These are phyloP conservation scores for Ctenomys sociabilis DNA, from an alignment of 2,113 vertebrate species.

Conservation along the genomic window DNA sequence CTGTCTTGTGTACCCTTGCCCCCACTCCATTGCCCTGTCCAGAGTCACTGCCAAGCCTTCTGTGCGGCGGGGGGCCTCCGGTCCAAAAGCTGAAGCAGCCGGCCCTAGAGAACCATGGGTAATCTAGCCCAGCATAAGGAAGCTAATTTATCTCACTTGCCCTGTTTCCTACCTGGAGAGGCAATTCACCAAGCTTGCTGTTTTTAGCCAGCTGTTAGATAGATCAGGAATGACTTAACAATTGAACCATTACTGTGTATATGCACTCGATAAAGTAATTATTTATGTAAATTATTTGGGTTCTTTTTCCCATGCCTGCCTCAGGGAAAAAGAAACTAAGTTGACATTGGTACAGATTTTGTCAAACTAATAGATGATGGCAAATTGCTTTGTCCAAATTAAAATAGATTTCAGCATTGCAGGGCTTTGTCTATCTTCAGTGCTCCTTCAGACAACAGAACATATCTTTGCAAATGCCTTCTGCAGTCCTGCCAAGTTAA, in stretches of 20 bases:
- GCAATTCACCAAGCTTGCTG: slow-evolving; percentile 4
- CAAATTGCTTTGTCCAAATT: slow-evolving; percentile 41
- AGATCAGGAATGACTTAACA: slow-evolving; percentile 68
- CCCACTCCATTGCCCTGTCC: not conserved
- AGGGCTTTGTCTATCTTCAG: not conserved
- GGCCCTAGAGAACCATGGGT: slow-evolving; percentile 5
- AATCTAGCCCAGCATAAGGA: not conserved
- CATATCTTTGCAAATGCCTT: slow-evolving; percentile 22
- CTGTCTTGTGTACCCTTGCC: accelerated
- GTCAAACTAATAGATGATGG: slow-evolving; percentile 29
- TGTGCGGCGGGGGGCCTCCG: not conserved
- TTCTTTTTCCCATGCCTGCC: not conserved
- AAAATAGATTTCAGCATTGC: slow-evolving; percentile 44
- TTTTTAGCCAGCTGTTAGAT: slow-evolving; percentile 57
- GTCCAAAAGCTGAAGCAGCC: not conserved
- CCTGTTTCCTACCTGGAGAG: slow-evolving; percentile 59
- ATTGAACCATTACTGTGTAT: not conserved
- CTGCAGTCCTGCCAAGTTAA: slow-evolving; percentile 7
- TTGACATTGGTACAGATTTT: slow-evolving; percentile 64
- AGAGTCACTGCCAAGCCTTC: not conserved
- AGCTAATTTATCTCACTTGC: slow-evolving; percentile 61
- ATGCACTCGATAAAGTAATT: slow-evolving; percentile 62
- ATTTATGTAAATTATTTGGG: slow-evolving; percentile 72
- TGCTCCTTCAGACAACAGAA: not conserved
- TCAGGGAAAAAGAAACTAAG: not conserved